Conservation (phyloP, 2,888 invertebrate species). For the Rhagonycha lutea region DNA sequence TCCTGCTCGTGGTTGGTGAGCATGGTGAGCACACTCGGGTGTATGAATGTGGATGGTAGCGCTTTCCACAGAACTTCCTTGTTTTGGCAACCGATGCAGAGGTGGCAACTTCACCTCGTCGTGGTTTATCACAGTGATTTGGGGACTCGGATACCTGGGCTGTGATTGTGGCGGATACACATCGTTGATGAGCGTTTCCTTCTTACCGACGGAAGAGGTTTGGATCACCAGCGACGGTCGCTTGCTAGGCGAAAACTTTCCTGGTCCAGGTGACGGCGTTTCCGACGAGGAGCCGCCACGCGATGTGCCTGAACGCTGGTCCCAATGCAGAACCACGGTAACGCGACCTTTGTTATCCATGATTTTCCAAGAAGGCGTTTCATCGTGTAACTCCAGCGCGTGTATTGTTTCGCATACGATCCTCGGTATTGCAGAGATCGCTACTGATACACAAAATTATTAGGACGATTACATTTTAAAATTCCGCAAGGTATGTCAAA, state of each 20-base stretch:
- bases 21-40: constrained; percentile 78
- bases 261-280: constrained; percentile 59
- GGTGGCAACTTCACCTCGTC: constrained; percentile 69
- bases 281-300: constrained; percentile 59
- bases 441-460: constrained; percentile 59
- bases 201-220: constrained; percentile 63
- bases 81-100: constrained; percentile 58
- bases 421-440: constrained; percentile 93
- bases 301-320: constrained; percentile 75
- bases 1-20: constrained; percentile 67
- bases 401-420: constrained; percentile 97
- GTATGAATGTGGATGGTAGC: constrained; percentile 81
- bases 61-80: constrained; percentile 71
- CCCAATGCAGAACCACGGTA: constrained; percentile 96
- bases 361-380: constrained; percentile 97
- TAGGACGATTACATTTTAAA: background rate
- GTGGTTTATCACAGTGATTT: constrained; percentile 93
- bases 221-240: constrained; percentile 76
- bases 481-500: background rate
- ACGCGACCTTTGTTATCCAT: constrained; percentile 98
- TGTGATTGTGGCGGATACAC: constrained; percentile 47
- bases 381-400: constrained; percentile 93
- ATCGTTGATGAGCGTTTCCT: constrained; percentile 64
- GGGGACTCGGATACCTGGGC: constrained; percentile 66
- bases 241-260: constrained; percentile 63